Percentiles rank a stretch among this genome's conserved stretches.
Evolutionary conservation across 2,888 invertebrate genomes (phyloP).

Genomic region (Athetis lepigone): DNA sequence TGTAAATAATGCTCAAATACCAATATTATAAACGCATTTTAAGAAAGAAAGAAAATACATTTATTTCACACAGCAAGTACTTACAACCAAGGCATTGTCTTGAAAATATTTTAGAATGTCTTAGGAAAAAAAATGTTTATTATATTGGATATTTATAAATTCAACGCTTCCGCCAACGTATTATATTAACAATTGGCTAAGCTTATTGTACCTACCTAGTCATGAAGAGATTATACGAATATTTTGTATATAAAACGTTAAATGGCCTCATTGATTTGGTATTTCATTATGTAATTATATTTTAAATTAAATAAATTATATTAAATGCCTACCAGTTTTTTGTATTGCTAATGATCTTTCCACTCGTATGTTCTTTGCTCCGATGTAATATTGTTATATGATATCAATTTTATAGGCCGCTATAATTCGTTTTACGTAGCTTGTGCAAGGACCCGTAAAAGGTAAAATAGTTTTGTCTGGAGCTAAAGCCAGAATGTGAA

Average conservation of each 20-base stretch:
- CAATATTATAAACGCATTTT: slow-evolving; percentile 61
- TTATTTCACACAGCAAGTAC: too few relatives aligned
- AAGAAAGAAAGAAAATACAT: too few relatives aligned
- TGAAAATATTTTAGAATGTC: not conserved
- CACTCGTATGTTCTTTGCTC: not conserved
- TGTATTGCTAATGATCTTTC: not conserved
- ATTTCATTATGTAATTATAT: slow-evolving; percentile 82
- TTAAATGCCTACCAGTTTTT: slow-evolving; percentile 66
- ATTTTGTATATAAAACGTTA: slow-evolving; percentile 88
- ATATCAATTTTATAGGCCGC: not conserved
- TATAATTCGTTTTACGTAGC: not conserved
- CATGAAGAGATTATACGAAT: slow-evolving; percentile 84
- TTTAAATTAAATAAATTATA: slow-evolving; percentile 82
- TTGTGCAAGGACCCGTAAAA: not conserved
- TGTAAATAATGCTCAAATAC: slow-evolving; percentile 78
- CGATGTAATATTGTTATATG: too few relatives aligned
- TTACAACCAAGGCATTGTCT: not conserved
- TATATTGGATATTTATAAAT: slow-evolving; percentile 59
- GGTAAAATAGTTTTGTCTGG: not conserved
- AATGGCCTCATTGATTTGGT: slow-evolving; percentile 76
- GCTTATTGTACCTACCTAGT: slow-evolving; percentile 84
- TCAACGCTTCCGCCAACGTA: slow-evolving; percentile 69
- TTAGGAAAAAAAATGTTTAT: slow-evolving; percentile 59
- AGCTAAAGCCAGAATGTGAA: not conserved
- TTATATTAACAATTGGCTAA: slow-evolving; percentile 77